phyloP scores from a whole-genome alignment of 2,888 invertebrate genomes.

The Dolichopus griseipennis region DNA sequence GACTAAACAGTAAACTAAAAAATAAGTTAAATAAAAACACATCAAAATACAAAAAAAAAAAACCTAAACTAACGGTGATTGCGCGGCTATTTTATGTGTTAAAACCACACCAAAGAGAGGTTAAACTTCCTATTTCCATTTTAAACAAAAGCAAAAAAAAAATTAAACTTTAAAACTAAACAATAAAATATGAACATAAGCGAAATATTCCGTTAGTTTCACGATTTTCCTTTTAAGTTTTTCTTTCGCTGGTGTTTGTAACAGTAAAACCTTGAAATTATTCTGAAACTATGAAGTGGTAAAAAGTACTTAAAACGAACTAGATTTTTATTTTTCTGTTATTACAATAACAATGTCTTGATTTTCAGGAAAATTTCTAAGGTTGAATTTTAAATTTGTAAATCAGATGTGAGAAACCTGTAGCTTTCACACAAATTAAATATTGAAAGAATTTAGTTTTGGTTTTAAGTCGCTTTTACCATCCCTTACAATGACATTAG shows the following conservation, averaged over 20 bases:
- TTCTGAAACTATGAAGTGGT: neutral
- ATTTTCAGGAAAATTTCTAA: no score
- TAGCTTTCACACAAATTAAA: no score
- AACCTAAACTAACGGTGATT: neutral
- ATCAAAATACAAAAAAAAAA: neutral
- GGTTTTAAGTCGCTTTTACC: no score
- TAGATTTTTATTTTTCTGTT: no score
- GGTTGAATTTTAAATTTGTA: no score
- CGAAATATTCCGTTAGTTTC: neutral
- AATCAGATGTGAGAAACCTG: no score
- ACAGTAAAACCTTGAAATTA: neutral
- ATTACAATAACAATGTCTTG: no score
- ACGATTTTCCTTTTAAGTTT: neutral
- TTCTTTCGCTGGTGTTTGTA: neutral
- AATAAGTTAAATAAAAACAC: no score
- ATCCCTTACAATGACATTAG: no score
- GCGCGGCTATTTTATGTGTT: constrained; percentile 4
- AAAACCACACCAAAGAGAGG: constrained; percentile 1
- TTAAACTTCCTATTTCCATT: neutral
- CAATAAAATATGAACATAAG: neutral
- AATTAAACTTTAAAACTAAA: neutral
- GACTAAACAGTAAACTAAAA: neutral
- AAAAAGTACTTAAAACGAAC: no score
- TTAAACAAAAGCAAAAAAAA: neutral
- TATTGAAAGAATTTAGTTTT: no score